A percentile compares a stretch with the other conserved stretches of the same genome.
phyloP scores from a whole-genome alignment of 2,113 vertebrate species.

The Mus spicilegus region DNA sequence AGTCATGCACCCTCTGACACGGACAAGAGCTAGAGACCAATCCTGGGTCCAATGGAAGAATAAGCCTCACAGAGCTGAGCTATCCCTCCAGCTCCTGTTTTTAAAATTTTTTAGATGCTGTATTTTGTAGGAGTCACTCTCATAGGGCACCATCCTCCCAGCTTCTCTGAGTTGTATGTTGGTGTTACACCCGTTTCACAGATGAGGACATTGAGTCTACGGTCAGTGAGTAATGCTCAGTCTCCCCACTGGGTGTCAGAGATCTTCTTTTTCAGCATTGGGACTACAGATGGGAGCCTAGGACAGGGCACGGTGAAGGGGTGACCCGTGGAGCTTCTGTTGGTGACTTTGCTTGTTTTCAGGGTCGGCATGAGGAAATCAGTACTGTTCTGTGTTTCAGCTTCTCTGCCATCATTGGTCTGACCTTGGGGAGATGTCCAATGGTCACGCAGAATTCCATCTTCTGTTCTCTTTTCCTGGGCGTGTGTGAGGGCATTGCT shows the following conservation, averaged over 20 bases:
- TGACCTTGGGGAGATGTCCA: background rate
- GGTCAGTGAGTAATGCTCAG: background rate
- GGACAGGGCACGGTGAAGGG: background rate
- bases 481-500: background rate
- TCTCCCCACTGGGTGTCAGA: background rate
- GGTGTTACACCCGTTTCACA: background rate
- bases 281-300: background rate
- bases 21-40: background rate
- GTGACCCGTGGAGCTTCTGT: background rate
- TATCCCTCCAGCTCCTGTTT: background rate
- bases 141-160: too few relatives aligned
- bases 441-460: background rate
- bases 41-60: background rate
- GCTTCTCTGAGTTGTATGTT: background rate
- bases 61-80: background rate
- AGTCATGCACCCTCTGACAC: background rate
- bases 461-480: background rate
- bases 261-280: too few relatives aligned
- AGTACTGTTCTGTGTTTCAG: background rate
- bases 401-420: background rate
- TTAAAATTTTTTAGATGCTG: background rate
- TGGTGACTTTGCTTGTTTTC: background rate
- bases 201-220: constrained; percentile 16
- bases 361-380: background rate
- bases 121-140: background rate